Conservation (phyloP, 1,140 invertebrate genomes). For the Pectinophora gossypiella region DNA sequence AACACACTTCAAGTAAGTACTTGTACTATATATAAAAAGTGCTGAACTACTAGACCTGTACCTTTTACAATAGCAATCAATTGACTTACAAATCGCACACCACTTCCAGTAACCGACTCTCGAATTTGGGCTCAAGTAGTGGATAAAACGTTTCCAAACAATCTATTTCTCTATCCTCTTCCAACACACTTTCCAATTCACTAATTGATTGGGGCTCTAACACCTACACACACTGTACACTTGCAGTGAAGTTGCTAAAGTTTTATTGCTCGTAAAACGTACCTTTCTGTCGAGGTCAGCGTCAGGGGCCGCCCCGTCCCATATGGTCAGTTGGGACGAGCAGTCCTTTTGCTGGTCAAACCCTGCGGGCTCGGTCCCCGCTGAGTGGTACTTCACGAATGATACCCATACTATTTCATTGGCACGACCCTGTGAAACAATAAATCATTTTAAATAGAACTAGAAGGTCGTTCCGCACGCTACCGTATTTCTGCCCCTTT, state of each 20-base stretch:
- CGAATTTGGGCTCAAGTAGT: too few species aligned
- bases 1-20: too few species aligned
- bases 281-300: slow-evolving; percentile 70
- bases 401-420: slow-evolving; percentile 90
- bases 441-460: slow-evolving; percentile 2
- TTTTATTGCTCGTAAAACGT: slow-evolving; percentile 9
- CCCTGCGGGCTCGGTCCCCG: slow-evolving; percentile 78
- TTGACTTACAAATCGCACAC: too few species aligned
- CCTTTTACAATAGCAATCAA: too few species aligned
- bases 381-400: slow-evolving; percentile 88
- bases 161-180: too few species aligned
- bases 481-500: neutral
- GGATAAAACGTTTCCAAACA: too few species aligned
- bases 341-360: slow-evolving; percentile 82
- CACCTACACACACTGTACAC: too few species aligned
- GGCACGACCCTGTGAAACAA: slow-evolving; percentile 77
- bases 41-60: too few species aligned
- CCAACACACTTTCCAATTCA: neutral
- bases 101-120: too few species aligned
- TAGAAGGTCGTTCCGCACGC: slow-evolving; percentile 2
- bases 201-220: neutral
- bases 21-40: too few species aligned
- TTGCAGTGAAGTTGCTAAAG: neutral
- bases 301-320: slow-evolving; percentile 79
- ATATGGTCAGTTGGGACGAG: slow-evolving; percentile 83